A percentile compares a stretch with the other conserved stretches of the same genome.
Evolutionary conservation across 2,113 vertebrate genomes (phyloP).

Genomic region (Nestor notabilis): DNA sequence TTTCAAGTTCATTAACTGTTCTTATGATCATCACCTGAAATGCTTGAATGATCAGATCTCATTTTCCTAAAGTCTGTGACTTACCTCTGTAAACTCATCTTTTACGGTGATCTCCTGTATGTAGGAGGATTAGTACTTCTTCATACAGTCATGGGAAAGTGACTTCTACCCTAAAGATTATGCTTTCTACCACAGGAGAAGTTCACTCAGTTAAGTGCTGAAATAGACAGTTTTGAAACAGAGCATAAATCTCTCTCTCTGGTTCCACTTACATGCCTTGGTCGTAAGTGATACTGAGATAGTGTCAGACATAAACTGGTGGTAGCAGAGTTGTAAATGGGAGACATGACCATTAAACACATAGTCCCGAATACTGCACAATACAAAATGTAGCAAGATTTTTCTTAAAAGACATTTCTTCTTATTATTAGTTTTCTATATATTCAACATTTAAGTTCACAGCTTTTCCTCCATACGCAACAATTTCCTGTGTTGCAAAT

Average conservation of each 20-base stretch:
- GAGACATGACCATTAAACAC: neutral
- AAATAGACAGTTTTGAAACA: neutral
- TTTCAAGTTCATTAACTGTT: slow-evolving; percentile 36
- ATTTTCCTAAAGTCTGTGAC: slow-evolving; percentile 13
- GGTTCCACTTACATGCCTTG: neutral
- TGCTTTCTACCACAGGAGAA: neutral
- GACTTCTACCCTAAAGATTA: neutral
- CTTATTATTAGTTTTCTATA: neutral
- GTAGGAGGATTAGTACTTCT: neutral
- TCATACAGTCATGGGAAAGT: neutral
- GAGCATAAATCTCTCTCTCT: neutral
- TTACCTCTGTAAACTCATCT: neutral
- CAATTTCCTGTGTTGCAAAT: neutral
- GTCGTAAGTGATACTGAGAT: neutral
- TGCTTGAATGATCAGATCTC: slow-evolving; percentile 11
- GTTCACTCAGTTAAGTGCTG: neutral
- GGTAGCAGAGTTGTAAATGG: neutral
- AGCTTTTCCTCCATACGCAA: neutral
- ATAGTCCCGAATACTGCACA: neutral
- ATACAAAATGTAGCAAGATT: neutral
- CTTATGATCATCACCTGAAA: neutral
- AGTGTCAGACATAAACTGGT: neutral
- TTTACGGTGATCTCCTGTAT: neutral
- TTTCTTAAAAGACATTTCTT: neutral
- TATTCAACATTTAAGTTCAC: neutral